Evolutionary conservation across 2,797 vertebrate genomes (phyloP).

Genomic region (Eulemur albifrons): DNA sequence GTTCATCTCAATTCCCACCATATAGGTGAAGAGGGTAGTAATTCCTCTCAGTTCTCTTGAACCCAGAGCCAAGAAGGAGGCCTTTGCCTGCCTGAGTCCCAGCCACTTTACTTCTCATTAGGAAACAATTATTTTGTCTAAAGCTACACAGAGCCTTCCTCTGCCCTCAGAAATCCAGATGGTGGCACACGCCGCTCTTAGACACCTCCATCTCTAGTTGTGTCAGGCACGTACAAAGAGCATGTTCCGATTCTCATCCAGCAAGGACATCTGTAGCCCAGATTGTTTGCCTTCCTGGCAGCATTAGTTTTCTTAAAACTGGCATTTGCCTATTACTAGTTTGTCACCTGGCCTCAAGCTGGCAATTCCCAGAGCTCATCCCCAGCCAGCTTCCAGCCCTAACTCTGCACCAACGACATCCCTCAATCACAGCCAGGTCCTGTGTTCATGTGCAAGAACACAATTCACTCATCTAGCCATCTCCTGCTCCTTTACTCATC

Average conservation of each 20-base stretch:
- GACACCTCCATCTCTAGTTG: not conserved
- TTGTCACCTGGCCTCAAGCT: not conserved
- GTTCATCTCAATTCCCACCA: not conserved
- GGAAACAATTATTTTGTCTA: not conserved
- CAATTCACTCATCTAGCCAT: too few species aligned
- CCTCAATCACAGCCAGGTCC: not conserved
- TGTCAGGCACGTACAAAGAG: fast-evolving
- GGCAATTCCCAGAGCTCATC: not conserved
- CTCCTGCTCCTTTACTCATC: too few species aligned
- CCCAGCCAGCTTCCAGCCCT: not conserved
- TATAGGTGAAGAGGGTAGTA: not conserved
- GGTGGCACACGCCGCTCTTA: fast-evolving
- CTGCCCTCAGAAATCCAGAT: not conserved
- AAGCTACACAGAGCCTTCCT: not conserved
- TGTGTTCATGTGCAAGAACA: not conserved
- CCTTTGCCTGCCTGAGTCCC: not conserved
- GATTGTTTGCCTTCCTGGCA: not conserved
- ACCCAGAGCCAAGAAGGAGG: not conserved
- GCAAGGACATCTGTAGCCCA: not conserved
- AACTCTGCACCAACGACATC: not conserved
- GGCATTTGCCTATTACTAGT: not conserved
- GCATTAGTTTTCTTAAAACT: not conserved
- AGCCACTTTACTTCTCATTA: not conserved
- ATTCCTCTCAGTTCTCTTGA: not conserved
- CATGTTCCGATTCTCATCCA: not conserved